Evolutionary conservation across 2,113 vertebrate species (phyloP), one percentile per base, ranked within the genome.

Genomic region (Atractosteus spatula): DNA sequence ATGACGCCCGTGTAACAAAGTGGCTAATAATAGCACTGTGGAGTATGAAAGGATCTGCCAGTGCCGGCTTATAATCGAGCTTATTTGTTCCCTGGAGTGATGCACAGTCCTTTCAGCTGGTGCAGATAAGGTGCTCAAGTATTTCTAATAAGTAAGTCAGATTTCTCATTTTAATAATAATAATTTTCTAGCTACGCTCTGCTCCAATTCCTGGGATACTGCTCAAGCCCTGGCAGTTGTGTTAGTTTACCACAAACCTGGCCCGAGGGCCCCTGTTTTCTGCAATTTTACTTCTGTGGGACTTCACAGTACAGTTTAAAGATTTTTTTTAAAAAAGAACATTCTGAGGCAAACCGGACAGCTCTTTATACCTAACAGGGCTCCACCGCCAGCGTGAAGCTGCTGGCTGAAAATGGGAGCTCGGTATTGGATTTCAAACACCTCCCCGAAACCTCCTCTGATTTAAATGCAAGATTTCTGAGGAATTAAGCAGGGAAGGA

Each of bases 21-120:
- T 44, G 45, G 11, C 55, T 51, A 42, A 54, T 12, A 62, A 68
- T 29, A 72, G 69, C 44, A 56, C 6, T 1, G 79, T 69, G 59
- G 5, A 51, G 47, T 51, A 51, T 51, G 47, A 5, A 7, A 10
- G 51, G 71, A 79, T 66, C 76, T 81, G 77, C 84, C 81, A 82
- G 77, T 81, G 66, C 75, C 77, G 42, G 73, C 73, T 68, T 73
- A 84, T 79, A 74, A 73, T 63, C 62, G 68, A 72, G 78, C 80
- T 77, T 74, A 81, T 75, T 67, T 71, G 62, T 74, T 71, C 75
- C 78, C 75, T 71, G 70, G 14, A 7, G 47, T 51, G 47, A 51
- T 51, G 47, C 5, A 51, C 47, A 51, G 29, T 51, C 68, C 16
- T 41, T 14, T 41, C 8, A 7, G 57, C 54, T 68, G 44, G 17